Base-by-base conservation (phyloP, 2,113 vertebrate species). In the Gobiocypris rarus region DNA sequence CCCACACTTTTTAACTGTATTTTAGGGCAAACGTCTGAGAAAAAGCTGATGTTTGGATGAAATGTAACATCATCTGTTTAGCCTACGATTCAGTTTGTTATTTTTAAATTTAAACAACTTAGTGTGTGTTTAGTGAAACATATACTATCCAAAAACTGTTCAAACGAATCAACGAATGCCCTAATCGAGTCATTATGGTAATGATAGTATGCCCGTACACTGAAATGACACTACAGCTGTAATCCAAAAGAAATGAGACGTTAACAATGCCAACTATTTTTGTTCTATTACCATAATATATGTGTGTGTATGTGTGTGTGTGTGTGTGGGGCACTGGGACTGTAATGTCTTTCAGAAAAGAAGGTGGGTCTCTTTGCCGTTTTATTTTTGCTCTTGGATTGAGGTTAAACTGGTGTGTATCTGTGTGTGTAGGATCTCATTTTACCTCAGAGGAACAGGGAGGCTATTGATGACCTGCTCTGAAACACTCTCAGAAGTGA, bases 351-450 rank as follows among this genome's bases (percentile, higher is more conserved):
- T 80, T 80, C 77, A 80, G 77, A 67, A 80, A 80, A 65, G 43
- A 80, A 50, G 41, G 77, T 67, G 59, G 58, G 77, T 80, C 77
- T 80, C 77, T 65, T 48, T 28, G 41, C n/a, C 2, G 1, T 65
- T 80, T 67, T 48, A 65, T 80, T 80, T 80, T 65, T 80, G 59
- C 88, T 91, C 89, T 88, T 86, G 63, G 86, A 90, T 87, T 87
- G 89, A 89, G 89, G 90, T 90, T 91, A 84, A 83, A 83, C 31
- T 84, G 34, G 56, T 41, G 76, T 63, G 19, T 28, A 45, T 74
- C 50, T 71, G 83, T 86, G 78, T 83, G 82, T 76, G 45, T 45
- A 75, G 48, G 52, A 41, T 61, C 70, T 86, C 75, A 85, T 67
- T 85, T 85, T 87, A 87, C 84, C 58, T 77, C 43, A 74, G 56